A percentile compares a stretch with the other conserved stretches of the same genome.
These are phyloP conservation scores for Rhinopomastus cyanomelas DNA, from an alignment of 2,113 vertebrate species.

Conservation along the genomic window DNA sequence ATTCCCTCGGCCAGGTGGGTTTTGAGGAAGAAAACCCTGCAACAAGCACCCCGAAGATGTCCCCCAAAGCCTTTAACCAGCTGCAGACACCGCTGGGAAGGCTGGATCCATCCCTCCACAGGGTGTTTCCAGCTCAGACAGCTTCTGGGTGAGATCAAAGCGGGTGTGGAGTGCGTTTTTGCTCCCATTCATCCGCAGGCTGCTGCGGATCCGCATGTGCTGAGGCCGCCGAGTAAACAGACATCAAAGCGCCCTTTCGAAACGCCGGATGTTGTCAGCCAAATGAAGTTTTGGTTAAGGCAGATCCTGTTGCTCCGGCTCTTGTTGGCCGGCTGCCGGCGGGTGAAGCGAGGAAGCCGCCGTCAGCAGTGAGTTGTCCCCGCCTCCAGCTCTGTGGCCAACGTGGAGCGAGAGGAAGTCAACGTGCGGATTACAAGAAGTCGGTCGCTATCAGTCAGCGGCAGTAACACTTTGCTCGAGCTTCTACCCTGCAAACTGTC, in stretches of 20 bases:
- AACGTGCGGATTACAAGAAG: constrained; percentile 4
- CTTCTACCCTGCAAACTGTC: background rate
- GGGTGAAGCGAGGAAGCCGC: constrained; percentile 24
- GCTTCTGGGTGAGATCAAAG: constrained; percentile 27
- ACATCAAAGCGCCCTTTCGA: constrained; percentile 13
- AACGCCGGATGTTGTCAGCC: constrained; percentile 49
- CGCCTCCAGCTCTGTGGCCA: background rate
- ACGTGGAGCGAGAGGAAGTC: background rate
- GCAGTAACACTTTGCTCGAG: background rate
- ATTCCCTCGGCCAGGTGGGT: too few species aligned
- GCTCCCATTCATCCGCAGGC: background rate
- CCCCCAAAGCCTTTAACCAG: background rate
- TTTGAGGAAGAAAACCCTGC: background rate
- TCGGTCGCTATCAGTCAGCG: background rate
- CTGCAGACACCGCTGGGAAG: background rate
- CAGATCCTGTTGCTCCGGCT: constrained; percentile 57
- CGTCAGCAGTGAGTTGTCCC: background rate
- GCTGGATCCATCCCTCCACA: background rate
- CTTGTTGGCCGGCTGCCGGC: background rate
- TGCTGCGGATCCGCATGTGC: constrained; percentile 24
- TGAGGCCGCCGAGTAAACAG: constrained; percentile 23
- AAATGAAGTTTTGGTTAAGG: background rate
- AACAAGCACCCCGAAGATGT: background rate
- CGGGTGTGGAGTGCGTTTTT: background rate
- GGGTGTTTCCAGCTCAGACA: background rate